Conservation (phyloP, 1,140 invertebrate species). For the Lerema accius region DNA sequence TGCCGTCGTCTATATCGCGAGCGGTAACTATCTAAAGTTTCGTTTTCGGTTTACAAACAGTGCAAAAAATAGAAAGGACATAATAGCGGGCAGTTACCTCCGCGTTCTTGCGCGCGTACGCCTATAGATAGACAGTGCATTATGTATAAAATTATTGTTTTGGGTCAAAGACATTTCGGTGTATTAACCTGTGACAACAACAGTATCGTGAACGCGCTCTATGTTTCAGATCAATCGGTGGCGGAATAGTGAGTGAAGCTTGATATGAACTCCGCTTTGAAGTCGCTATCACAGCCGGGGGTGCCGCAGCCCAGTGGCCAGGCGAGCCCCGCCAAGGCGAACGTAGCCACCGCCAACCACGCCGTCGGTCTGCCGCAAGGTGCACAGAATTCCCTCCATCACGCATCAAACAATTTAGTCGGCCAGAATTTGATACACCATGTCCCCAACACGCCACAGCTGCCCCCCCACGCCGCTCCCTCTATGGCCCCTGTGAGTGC, state of each 20-base stretch:
- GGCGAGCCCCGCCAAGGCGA: conserved; percentile 71
- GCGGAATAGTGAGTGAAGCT: conserved; percentile 49
- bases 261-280: conserved; percentile 83
- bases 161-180: conserved; percentile 79
- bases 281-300: conserved; percentile 79
- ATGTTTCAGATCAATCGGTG: conserved; percentile 66
- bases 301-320: conserved; percentile 74
- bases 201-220: conserved; percentile 56
- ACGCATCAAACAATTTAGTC: conserved; percentile 62
- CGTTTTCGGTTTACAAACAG: conserved; percentile 37
- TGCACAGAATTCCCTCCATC: conserved; percentile 67
- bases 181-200: conserved; percentile 64
- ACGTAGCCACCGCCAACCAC: conserved; percentile 67
- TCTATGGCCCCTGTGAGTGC: conserved; percentile 73
- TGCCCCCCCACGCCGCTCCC: conserved; percentile 61
- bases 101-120: conserved; percentile 74
- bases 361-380: conserved; percentile 66
- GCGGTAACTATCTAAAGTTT: conserved; percentile 63
- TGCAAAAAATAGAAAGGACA: conserved; percentile 46
- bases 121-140: conserved; percentile 63
- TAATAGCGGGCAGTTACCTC: conserved; percentile 59
- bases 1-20: conserved; percentile 52
- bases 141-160: conserved; percentile 80
- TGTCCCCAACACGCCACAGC: conserved; percentile 51
- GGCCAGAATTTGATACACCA: conserved; percentile 71